Percentiles rank a stretch among this genome's conserved stretches.
Evolutionary conservation across 1,140 invertebrate species (phyloP).

Genomic region (Drosophila subpulchrella): DNA sequence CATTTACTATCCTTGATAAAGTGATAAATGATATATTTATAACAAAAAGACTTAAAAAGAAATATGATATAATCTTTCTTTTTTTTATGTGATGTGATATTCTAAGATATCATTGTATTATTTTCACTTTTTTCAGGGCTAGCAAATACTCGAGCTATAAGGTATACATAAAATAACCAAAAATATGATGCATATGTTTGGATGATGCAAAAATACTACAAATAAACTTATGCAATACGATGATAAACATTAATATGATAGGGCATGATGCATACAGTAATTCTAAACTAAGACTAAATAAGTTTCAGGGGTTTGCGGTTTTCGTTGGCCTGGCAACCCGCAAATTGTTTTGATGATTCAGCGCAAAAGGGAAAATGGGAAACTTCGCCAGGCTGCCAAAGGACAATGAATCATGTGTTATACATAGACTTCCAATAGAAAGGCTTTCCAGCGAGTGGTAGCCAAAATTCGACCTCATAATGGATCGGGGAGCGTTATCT

Average conservation of each 20-base stretch:
- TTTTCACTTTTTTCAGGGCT: constrained; percentile 13
- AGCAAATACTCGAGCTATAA: neutral
- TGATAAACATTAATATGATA: constrained; percentile 12
- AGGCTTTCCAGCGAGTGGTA: constrained; percentile 16
- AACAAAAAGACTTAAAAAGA: neutral
- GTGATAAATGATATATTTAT: neutral
- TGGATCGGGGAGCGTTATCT: constrained; percentile 18
- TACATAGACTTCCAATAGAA: constrained; percentile 23
- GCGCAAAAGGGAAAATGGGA: constrained; percentile 28
- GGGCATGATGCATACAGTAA: constrained; percentile 12
- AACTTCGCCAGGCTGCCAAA: constrained; percentile 15
- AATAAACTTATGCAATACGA: constrained; percentile 3
- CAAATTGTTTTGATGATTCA: constrained; percentile 44
- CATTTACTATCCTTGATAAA: constrained; percentile 5
- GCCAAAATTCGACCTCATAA: constrained; percentile 3
- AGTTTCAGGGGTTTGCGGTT: neutral
- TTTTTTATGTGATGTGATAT: neutral
- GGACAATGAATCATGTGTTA: constrained; percentile 48
- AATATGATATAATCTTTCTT: too few species aligned
- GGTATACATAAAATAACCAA: constrained; percentile 9
- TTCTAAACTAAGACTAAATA: constrained; percentile 1
- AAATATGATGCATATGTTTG: constrained; percentile 2
- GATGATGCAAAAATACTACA: constrained; percentile 16
- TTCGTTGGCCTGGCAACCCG: constrained; percentile 26
- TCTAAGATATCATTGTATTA: neutral